Evolutionary conservation across 2,797 vertebrate species (phyloP).

Genomic region (Phaenicophaeus curvirostris): DNA sequence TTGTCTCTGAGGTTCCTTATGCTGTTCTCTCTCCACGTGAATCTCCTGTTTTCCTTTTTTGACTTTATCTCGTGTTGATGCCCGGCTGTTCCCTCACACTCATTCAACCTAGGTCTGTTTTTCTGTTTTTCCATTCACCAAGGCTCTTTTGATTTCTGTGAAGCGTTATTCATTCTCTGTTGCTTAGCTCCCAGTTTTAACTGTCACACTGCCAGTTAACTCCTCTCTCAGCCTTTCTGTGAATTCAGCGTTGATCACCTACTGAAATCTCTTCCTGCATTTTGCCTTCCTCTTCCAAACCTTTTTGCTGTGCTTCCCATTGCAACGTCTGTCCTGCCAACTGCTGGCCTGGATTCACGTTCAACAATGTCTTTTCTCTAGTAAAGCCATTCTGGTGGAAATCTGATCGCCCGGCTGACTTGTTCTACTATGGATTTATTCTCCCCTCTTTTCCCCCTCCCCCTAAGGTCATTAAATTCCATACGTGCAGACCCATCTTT

Average conservation of each 20-base stretch:
- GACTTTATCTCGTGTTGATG: background rate
- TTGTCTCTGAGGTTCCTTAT: background rate
- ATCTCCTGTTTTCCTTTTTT: background rate
- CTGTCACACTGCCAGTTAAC: background rate
- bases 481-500: background rate
- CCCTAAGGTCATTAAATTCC: background rate
- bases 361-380: background rate
- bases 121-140: constrained; percentile 22
- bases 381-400: background rate
- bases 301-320: background rate
- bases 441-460: too few species aligned
- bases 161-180: constrained; percentile 22
- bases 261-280: background rate
- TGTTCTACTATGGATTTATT: background rate
- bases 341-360: background rate
- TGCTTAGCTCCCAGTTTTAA: constrained; percentile 35
- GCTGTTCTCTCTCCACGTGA: background rate
- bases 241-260: background rate
- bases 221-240: background rate
- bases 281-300: background rate
- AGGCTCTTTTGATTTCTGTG: constrained; percentile 1
- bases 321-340: background rate
- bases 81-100: background rate
- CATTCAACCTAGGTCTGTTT: constrained; percentile 17
- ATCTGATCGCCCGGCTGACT: background rate